Evolutionary conservation across 2,888 invertebrate genomes (phyloP), one percentile per base, ranked within the genome.

Genomic region (Lepidonotus clava): DNA sequence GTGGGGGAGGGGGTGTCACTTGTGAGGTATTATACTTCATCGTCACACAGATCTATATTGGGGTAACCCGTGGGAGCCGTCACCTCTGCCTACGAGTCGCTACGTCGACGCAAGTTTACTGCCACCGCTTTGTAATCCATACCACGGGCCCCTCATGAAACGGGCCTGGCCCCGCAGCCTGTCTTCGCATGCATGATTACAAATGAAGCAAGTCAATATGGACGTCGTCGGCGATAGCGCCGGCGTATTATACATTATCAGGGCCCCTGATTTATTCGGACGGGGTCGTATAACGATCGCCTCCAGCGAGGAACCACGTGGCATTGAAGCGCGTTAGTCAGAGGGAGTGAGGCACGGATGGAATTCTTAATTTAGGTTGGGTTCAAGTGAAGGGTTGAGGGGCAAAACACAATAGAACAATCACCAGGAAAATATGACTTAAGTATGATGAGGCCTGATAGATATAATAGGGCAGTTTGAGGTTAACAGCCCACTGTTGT

Each of bases 101-200:
- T 24, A 61, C 61, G 61, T 61, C 61, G 61, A 24, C 61, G 28
- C 61, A 61, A 61, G 61, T 61, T 61, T 61, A 61, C 61, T 61
- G 61, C 61, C 61, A 28, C 61, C 28, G 61, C 61, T 61, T 61
- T 61, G 61, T 61, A 61, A 61, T 61, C 61, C 61, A 61, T 61
- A 61, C 61, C 61, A 61, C 61, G 61, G 61, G 61, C 61, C 24
- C 61, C 61, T 61, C 61, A 5, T 28, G 61, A 61, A 61, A 61
- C 61, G 8, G 61, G 28, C 61, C n/a, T 24, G 61, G 28, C 61
- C 61, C 61, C 4, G 61, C n/a, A 61, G 61, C 61, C 61, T 61
- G 61, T 61, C 24, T 61, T 61, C 61, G 61, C 61, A 61, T 61
- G 61, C 61, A 61, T 61, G 61, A 61, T 32, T 61, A 61, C 61